phyloP scores from a whole-genome alignment of 2,888 invertebrate genomes.

The Lasioglossum villosulum region DNA sequence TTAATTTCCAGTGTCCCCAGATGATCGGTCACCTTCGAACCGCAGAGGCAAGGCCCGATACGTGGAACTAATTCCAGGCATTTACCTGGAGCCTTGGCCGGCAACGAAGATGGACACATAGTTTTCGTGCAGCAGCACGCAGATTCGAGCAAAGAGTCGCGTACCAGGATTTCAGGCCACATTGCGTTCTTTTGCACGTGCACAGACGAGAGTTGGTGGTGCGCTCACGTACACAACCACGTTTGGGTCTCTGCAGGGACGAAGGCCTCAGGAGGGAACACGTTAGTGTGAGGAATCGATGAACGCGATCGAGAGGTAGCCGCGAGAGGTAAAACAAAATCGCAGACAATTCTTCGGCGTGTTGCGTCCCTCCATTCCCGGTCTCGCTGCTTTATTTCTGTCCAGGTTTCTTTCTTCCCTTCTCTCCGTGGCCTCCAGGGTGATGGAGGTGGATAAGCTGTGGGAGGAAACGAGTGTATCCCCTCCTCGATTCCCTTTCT shows the following conservation, averaged over 20 bases:
- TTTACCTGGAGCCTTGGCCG: slow-evolving; percentile 72
- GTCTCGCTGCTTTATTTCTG: slow-evolving; percentile 58
- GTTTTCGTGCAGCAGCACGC: slow-evolving; percentile 52
- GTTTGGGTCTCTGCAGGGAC: slow-evolving; percentile 48
- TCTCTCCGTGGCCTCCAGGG: slow-evolving; percentile 72
- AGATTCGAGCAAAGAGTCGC: slow-evolving; percentile 58
- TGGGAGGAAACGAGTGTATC: slow-evolving; percentile 68
- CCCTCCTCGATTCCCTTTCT: slow-evolving; percentile 58
- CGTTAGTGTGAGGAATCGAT: slow-evolving; percentile 81
- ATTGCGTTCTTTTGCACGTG: slow-evolving; percentile 68
- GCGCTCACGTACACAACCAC: neutral
- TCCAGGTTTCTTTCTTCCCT: slow-evolving; percentile 58
- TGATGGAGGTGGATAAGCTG: slow-evolving; percentile 82
- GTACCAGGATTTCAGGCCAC: slow-evolving; percentile 70
- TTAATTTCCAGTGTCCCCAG: neutral
- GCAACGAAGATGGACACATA: slow-evolving; percentile 60
- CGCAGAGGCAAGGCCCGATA: slow-evolving; percentile 44
- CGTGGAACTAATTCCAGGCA: slow-evolving; percentile 77
- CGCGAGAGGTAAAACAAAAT: slow-evolving; percentile 81
- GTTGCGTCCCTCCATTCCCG: slow-evolving; percentile 71
- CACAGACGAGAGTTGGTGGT: slow-evolving; percentile 25
- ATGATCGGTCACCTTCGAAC: slow-evolving; percentile 20
- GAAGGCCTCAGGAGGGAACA: slow-evolving; percentile 56
- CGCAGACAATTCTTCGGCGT: slow-evolving; percentile 82
- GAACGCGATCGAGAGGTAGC: slow-evolving; percentile 81